Percentiles rank a stretch among this genome's conserved stretches.
Evolutionary conservation across 2,113 vertebrate species (phyloP).

Genomic region (Bos taurus): DNA sequence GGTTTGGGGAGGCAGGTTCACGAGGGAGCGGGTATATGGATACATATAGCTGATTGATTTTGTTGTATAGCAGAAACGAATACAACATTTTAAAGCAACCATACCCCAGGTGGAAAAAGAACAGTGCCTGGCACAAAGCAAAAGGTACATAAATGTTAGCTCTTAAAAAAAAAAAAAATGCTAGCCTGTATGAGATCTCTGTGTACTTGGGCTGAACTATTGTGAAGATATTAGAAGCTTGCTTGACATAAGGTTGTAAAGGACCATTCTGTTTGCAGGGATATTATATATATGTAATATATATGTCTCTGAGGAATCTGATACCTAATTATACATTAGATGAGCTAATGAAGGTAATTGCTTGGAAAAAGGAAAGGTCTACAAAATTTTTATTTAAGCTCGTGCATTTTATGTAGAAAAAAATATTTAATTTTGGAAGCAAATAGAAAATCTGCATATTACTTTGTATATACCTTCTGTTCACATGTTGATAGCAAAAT

Average conservation of each 20-base stretch:
- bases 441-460: not conserved
- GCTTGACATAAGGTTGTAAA: not conserved
- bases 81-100: not conserved
- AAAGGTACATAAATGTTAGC: not conserved
- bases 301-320: not conserved
- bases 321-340: not conserved
- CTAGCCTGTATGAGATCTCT: not conserved
- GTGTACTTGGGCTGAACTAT: not conserved
- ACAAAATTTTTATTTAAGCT: conserved; percentile 19
- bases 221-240: not conserved
- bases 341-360: not conserved
- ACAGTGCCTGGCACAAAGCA: not conserved
- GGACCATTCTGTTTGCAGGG: not conserved
- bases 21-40: not conserved
- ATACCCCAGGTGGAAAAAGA: not conserved
- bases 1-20: not conserved
- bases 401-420: not conserved
- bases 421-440: not conserved
- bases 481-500: not conserved
- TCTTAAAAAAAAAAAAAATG: not conserved
- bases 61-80: not conserved
- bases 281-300: not conserved
- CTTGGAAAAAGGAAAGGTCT: not conserved
- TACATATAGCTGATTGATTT: not conserved
- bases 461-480: not conserved